Conservation (phyloP, 2,888 invertebrate species). For the Rhynchonema sp. region DNA sequence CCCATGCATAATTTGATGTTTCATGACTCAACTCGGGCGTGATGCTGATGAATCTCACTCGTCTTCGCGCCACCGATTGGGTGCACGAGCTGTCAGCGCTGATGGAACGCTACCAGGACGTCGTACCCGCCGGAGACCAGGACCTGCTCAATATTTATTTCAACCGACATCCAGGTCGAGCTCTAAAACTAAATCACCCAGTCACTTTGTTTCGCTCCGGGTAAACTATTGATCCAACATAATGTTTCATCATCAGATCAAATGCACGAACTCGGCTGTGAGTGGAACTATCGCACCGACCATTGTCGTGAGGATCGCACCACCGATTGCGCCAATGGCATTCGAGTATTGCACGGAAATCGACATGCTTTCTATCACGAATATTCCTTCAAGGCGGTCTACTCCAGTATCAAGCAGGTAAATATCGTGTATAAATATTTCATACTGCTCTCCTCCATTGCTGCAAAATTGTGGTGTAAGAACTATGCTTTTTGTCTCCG, state of each 20-base stretch:
- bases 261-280: constrained; percentile 56
- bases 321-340: neutral
- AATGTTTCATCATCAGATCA: too few relatives aligned
- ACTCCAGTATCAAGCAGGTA: too few relatives aligned
- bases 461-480: too few relatives aligned
- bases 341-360: neutral
- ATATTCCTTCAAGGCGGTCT: constrained; percentile 11
- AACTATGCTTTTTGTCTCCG: too few relatives aligned
- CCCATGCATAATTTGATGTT: too few relatives aligned
- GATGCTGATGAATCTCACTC: constrained; percentile 86
- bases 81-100: constrained; percentile 60
- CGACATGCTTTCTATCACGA: neutral
- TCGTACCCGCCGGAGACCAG: constrained; percentile 92
- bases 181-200: neutral
- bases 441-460: too few relatives aligned
- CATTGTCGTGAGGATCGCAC: constrained; percentile 44
- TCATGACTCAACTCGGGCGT: constrained; percentile 83
- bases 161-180: neutral
- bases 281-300: constrained; percentile 77
- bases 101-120: constrained; percentile 58
- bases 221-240: too few relatives aligned
- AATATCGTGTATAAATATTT: too few relatives aligned
- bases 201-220: too few relatives aligned
- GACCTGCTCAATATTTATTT: constrained; percentile 56
- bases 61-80: constrained; percentile 70